phyloP scores from a whole-genome alignment of 2,797 vertebrate genomes.

The Fistularia commersonii region DNA sequence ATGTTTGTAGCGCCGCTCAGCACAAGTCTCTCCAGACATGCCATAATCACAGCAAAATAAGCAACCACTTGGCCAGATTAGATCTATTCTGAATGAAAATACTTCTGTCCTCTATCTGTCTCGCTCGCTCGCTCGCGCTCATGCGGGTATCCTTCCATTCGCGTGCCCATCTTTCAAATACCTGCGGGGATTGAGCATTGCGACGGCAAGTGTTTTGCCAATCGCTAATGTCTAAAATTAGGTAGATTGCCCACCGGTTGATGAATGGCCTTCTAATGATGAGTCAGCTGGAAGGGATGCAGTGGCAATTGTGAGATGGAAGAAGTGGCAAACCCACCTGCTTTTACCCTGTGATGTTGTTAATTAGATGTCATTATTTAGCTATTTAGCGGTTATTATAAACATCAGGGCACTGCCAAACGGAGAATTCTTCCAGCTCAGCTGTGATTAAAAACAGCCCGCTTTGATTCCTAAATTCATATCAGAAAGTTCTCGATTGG shows the following conservation, averaged over 20 bases:
- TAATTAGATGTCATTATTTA: slow-evolving; percentile 61
- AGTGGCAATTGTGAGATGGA: slow-evolving; percentile 45
- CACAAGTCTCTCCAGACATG: slow-evolving; percentile 62
- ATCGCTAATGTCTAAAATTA: slow-evolving; percentile 56
- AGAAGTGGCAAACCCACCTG: slow-evolving; percentile 54
- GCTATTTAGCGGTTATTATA: slow-evolving; percentile 59
- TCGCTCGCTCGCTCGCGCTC: no score
- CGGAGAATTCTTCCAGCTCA: slow-evolving; percentile 46
- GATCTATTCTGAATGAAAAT: slow-evolving; percentile 43
- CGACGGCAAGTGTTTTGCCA: slow-evolving; percentile 44
- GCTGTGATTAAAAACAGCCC: slow-evolving; percentile 52
- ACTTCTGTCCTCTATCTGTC: slow-evolving; percentile 33
- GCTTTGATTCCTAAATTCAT: slow-evolving; percentile 30
- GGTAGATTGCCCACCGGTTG: slow-evolving; percentile 41
- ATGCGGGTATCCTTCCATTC: slow-evolving; percentile 41
- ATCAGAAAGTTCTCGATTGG: slow-evolving; percentile 49
- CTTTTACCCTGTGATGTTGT: slow-evolving; percentile 57
- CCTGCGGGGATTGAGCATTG: slow-evolving; percentile 45
- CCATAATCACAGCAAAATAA: slow-evolving; percentile 77
- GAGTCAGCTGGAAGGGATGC: slow-evolving; percentile 53
- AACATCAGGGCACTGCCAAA: slow-evolving; percentile 50
- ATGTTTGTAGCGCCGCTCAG: slow-evolving; percentile 66
- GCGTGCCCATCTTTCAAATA: slow-evolving; percentile 46
- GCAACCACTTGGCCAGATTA: slow-evolving; percentile 64
- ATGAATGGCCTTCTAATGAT: slow-evolving; percentile 67